phyloP scores from a whole-genome alignment of 37 sponge, comb jelly and placozoan species.

The Halichondria panicea region DNA sequence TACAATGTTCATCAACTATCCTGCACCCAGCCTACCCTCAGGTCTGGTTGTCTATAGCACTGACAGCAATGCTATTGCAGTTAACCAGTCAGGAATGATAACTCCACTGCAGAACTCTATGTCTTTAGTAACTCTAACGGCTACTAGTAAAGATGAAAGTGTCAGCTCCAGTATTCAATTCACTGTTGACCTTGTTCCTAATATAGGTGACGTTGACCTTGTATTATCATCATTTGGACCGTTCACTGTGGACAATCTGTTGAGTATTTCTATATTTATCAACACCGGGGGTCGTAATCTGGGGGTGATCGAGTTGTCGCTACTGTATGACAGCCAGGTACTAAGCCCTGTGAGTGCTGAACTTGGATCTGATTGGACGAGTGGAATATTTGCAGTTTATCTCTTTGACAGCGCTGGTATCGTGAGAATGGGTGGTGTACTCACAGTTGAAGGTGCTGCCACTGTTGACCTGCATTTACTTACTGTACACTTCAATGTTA shows the following conservation, averaged over 20 bases:
- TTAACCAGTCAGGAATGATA: conserved; percentile 10
- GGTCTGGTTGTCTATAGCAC: conserved; percentile 16
- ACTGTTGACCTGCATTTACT: conserved; percentile 47
- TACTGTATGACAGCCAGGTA: conserved; percentile 37
- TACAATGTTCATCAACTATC: conserved; percentile 15
- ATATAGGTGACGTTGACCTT: conserved; percentile 76
- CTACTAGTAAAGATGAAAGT: neutral
- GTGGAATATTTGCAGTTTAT: conserved; percentile 27
- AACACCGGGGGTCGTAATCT: conserved; percentile 51
- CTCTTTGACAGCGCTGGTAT: conserved; percentile 28
- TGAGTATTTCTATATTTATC: conserved; percentile 45
- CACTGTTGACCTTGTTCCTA: conserved; percentile 73
- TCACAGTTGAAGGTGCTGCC: conserved; percentile 2
- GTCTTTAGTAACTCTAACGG: neutral
- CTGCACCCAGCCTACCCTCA: neutral
- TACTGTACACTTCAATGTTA: conserved; percentile 10
- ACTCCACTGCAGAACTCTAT: conserved; percentile 40
- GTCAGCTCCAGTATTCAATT: neutral
- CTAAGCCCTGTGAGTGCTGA: conserved; percentile 5
- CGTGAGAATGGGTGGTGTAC: conserved; percentile 37
- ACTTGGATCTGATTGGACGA: conserved; percentile 28
- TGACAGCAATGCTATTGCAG: neutral
- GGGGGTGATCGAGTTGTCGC: conserved; percentile 45
- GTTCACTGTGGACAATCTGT: neutral
- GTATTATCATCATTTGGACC: conserved; percentile 36